Evolutionary conservation across 2,113 vertebrate genomes (phyloP).

Genomic region (Odontesthes bonariensis): DNA sequence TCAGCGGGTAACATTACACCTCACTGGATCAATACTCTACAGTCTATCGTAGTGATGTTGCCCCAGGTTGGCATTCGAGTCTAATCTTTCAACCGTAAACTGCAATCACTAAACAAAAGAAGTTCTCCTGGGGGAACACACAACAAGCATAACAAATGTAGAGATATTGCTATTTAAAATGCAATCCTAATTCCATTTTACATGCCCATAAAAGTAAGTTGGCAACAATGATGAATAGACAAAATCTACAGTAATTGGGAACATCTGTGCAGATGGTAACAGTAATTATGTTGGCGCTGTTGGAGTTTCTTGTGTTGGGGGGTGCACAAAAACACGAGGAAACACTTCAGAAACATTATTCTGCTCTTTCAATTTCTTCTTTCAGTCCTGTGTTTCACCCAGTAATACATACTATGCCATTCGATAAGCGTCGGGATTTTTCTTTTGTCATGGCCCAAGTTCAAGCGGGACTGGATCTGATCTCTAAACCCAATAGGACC

Average conservation of each 20-base stretch:
- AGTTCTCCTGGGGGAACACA: background rate
- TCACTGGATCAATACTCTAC: background rate
- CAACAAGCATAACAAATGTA: background rate
- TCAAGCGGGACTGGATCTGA: constrained; percentile 23
- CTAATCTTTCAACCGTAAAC: background rate
- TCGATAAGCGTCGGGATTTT: background rate
- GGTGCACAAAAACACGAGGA: background rate
- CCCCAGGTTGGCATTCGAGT: background rate
- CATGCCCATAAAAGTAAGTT: too few species aligned
- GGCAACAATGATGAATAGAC: background rate
- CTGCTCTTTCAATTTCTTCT: background rate
- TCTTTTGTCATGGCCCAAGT: background rate
- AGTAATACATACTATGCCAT: background rate
- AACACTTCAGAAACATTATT: background rate
- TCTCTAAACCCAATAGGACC: constrained; percentile 30
- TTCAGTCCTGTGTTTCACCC: background rate
- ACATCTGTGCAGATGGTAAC: background rate
- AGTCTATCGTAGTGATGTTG: background rate
- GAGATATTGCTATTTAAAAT: background rate
- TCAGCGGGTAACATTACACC: background rate
- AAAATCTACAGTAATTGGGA: background rate
- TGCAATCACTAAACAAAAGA: background rate
- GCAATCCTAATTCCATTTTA: too few species aligned
- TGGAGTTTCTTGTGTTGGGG: background rate
- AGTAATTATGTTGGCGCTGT: background rate